A percentile compares a stretch with the other conserved stretches of the same genome.
Conservation (phyloP, 2,888 invertebrate genomes). For the Ischnura elegans region DNA sequence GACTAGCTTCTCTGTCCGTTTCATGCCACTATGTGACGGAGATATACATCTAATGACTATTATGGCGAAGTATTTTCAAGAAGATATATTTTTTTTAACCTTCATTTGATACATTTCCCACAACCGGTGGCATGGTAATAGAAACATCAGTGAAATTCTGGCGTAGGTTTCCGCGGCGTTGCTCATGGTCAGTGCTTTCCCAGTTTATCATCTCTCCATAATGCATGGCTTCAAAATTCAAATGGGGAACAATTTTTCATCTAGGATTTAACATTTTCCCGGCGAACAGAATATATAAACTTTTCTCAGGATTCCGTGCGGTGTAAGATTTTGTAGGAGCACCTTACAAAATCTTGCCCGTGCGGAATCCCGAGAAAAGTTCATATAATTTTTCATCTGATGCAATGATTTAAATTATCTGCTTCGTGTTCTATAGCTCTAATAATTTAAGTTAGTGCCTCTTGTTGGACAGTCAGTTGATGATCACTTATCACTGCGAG, state of each 20-base stretch:
- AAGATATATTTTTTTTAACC: not conserved
- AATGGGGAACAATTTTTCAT: not conserved
- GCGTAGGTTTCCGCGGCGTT: too few relatives aligned
- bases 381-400: not conserved
- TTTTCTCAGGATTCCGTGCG: too few relatives aligned
- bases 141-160: not conserved
- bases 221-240: not conserved
- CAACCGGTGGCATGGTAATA: not conserved
- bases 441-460: not conserved
- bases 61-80: not conserved
- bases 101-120: not conserved
- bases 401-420: not conserved
- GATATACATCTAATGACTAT: not conserved
- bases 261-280: too few relatives aligned
- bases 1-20: too few relatives aligned
- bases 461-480: not conserved
- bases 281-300: too few relatives aligned
- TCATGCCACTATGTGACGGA: not conserved
- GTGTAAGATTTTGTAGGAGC: too few relatives aligned
- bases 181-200: not conserved
- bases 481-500: not conserved
- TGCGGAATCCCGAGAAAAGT: too few relatives aligned
- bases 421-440: not conserved
- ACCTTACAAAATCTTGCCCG: too few relatives aligned
- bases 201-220: not conserved